phyloP scores from a whole-genome alignment of 2,797 vertebrate species.

The Meriones psammophilus region DNA sequence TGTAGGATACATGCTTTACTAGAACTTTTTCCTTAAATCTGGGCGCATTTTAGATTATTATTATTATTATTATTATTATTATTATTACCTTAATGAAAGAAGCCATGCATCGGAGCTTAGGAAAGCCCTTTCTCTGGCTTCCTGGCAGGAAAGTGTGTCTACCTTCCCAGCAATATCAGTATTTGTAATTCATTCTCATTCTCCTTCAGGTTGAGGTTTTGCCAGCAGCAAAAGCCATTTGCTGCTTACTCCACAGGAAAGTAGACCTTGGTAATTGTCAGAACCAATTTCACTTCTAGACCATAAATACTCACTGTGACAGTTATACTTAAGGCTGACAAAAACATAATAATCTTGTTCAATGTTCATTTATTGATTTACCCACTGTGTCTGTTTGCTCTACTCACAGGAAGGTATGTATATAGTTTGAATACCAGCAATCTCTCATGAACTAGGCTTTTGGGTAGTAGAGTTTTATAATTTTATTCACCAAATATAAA shows the following conservation, averaged over 20 bases:
- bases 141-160: background rate
- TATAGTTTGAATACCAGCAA: background rate
- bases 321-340: constrained; percentile 2
- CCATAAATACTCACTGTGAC: background rate
- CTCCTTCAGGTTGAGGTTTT: constrained; percentile 9
- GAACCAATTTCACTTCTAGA: constrained; percentile 33
- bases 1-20: background rate
- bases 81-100: background rate
- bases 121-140: constrained; percentile 6
- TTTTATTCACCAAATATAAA: constrained; percentile 40
- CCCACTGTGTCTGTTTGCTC: background rate
- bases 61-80: background rate
- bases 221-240: background rate
- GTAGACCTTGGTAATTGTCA: background rate
- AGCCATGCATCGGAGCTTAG: background rate
- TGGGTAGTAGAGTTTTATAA: background rate
- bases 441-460: background rate
- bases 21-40: background rate
- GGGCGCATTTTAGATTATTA: background rate
- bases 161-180: background rate
- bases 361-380: constrained; percentile 50
- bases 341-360: constrained; percentile 57
- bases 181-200: constrained; percentile 30
- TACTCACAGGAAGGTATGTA: background rate
- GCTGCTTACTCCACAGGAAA: background rate